Conservation (phyloP, 1,140 invertebrate genomes). For the Drosophila nasuta region DNA sequence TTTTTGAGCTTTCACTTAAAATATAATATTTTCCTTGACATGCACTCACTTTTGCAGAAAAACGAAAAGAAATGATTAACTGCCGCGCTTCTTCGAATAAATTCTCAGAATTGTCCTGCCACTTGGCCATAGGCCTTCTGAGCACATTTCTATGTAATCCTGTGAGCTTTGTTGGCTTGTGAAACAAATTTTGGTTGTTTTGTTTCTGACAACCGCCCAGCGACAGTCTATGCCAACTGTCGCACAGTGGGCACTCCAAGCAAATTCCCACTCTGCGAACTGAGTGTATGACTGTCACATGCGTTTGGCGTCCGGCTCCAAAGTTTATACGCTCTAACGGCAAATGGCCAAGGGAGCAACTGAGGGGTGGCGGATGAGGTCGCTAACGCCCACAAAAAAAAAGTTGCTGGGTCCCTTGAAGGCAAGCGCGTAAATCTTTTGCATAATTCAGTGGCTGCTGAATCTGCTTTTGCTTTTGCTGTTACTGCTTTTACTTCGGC, state of each 20-base stretch:
- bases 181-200: constrained; percentile 47
- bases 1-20: neutral
- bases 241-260: constrained; percentile 33
- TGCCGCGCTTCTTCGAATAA: constrained; percentile 29
- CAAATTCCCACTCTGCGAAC: constrained; percentile 3
- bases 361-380: constrained; percentile 1
- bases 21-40: neutral
- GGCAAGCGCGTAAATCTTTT: constrained; percentile 78
- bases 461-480: constrained; percentile 25
- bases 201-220: constrained; percentile 34
- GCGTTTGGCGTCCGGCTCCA: constrained; percentile 57
- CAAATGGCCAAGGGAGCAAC: neutral
- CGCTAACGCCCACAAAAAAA: constrained; percentile 62
- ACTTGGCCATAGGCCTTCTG: constrained; percentile 64
- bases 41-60: neutral
- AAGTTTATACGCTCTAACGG: constrained; percentile 62
- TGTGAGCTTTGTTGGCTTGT: constrained; percentile 59
- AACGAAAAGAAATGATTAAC: constrained; percentile 58
- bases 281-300: constrained; percentile 69
- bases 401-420: constrained; percentile 29
- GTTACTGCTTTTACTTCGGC: constrained; percentile 6
- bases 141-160: constrained; percentile 68
- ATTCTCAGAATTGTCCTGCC: constrained; percentile 44
- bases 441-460: constrained; percentile 80
- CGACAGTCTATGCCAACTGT: constrained; percentile 36